Percentiles rank a stretch among this genome's conserved stretches.
Conservation (phyloP, 2,888 invertebrate genomes). For the Nezara viridula region DNA sequence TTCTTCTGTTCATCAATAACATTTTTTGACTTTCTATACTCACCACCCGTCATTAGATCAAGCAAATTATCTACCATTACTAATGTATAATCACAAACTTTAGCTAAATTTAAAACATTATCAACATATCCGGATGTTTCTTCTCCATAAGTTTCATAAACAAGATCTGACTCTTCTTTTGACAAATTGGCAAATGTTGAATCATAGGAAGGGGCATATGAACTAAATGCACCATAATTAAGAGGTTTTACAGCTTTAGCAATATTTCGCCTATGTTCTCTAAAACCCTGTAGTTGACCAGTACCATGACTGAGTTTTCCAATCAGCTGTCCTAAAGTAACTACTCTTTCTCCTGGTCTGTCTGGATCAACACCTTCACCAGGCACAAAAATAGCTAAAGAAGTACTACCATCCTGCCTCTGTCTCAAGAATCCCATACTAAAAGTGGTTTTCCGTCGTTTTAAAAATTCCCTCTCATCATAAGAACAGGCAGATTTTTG, state of each 20-base stretch:
- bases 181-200: slow-evolving; percentile 95
- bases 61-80: slow-evolving; percentile 57
- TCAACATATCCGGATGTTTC: slow-evolving; percentile 88
- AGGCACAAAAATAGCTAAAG: slow-evolving; percentile 86
- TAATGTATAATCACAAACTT: slow-evolving; percentile 67
- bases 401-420: slow-evolving; percentile 89
- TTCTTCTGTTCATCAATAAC: slow-evolving; percentile 76
- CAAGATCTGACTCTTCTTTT: slow-evolving; percentile 91
- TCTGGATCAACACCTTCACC: slow-evolving; percentile 79
- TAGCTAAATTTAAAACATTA: slow-evolving; percentile 76
- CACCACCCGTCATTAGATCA: slow-evolving; percentile 67
- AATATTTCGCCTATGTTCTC: slow-evolving; percentile 90
- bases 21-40: slow-evolving; percentile 83
- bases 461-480: slow-evolving; percentile 74
- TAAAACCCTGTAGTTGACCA: slow-evolving; percentile 81
- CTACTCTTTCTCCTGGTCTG: slow-evolving; percentile 79
- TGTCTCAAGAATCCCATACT: slow-evolving; percentile 88
- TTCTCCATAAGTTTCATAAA: slow-evolving; percentile 92
- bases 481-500: slow-evolving; percentile 80
- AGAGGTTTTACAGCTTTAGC: slow-evolving; percentile 91
- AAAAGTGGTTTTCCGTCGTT: slow-evolving; percentile 70
- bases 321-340: slow-evolving; percentile 84
- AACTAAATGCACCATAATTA: slow-evolving; percentile 94
- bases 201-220: slow-evolving; percentile 96
- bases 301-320: slow-evolving; percentile 88